Base-by-base conservation (phyloP, 2,888 invertebrate genomes). In the Conchocele bisecta region DNA sequence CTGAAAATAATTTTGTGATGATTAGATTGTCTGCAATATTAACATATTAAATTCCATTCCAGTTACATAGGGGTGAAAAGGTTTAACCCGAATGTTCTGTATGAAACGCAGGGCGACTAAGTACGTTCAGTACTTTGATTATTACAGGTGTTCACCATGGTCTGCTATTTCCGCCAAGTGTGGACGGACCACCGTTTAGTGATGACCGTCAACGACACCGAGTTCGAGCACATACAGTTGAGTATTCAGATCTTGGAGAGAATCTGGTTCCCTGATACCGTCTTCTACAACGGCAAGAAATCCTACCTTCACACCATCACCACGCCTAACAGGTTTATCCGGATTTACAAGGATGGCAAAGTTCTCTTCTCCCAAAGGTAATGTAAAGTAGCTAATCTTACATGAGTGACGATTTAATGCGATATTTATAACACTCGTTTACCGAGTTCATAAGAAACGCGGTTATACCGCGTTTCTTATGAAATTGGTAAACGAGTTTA, bases 181-280 rank as follows among this genome's bases (percentile, higher is more conserved):
- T 98, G 98, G 98, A 94, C 94, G 67, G 96, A 96, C 91, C 93
- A 93, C 65, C 93, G 96, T 33, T 92, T 96, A 75, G 94, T 94
- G 9, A 81, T 87, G 66, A 83, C 83, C 48, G 57, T 75, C 3
- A 80, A 82, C 13, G 66, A 81, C 28, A 61, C 61, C 33, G 50
- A 66, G 7, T 57, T 61, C 26, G 84, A 84, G 51, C 84, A 84
- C 35, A 92, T 96, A 70, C 95, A 95, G 0, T 92, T 96, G 75
- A 95, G 95, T 86, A 95, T 95, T 85, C 95, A 77, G 63, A 77
- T 77, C 20, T 91, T 96, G 89, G 97, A 98, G 89, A 94, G 96
- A 86, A 97, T 98, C 86, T 98, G 98, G 98, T 94, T 96, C 78
- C 98, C 98, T 0, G 98, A 98, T 92, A 98, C 98, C 0, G 98